Base-by-base conservation (phyloP, 2,888 invertebrate species). In the Tubiluchus corallicola region DNA sequence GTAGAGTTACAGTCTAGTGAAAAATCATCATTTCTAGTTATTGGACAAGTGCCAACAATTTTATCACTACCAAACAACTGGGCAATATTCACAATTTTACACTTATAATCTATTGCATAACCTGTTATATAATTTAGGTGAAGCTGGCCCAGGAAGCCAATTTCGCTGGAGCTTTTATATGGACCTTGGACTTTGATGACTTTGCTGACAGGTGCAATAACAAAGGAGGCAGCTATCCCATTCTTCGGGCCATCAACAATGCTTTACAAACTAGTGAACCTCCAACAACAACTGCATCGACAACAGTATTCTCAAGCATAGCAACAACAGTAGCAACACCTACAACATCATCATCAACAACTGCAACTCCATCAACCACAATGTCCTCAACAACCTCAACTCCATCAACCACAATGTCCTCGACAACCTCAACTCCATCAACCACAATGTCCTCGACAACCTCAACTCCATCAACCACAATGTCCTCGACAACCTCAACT, bases 171-270 rank as follows among this genome's bases (percentile, higher is more conserved):
- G 29, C 29, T 29, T 29, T 9, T n/a, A 29, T 29, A 29, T 29
- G 29, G 29, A 29, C 29, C 9, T n/a, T 29, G 29, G 29, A 29
- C 29, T 29, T 29, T 29, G 29, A 29, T n/a, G 29, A 29, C 29
- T 29, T 29, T 29, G n/a, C 29, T n/a, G 29, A n/a, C 29, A 9
- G n/a, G 9, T 29, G 29, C 29, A n/a, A n/a, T n/a, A 29, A n/a
- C 29, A n/a, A n/a, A n/a, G n/a, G n/a, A n/a, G 29, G 29, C 29
- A 29, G n/a, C 9, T 29, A 29, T 29, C 29, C 29, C n/a, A 9
- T 29, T 9, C 29, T 29, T 9, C 29, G n/a, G 29, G 29, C 29
- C 9, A 29, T 29, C 29, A 29, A 29, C 29, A n/a, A 9, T n/a
- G 29, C 29, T 29, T n/a, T 29, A 29, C 29, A n/a, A 29, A 9